Evolutionary conservation across 2,888 invertebrate genomes (phyloP).

Genomic region (Agrochola litura): DNA sequence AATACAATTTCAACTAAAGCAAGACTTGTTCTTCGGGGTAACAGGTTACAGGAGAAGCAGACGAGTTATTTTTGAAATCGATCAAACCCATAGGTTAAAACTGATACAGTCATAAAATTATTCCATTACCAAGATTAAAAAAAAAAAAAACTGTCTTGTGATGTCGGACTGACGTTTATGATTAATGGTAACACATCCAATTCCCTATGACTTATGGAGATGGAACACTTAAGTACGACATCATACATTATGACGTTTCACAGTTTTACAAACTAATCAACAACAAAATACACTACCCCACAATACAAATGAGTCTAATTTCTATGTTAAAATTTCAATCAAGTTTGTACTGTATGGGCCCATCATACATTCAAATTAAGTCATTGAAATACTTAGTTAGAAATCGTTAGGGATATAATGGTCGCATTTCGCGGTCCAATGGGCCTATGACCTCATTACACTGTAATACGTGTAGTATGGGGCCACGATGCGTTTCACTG

Average conservation of each 20-base stretch:
- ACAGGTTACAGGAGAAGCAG: background rate
- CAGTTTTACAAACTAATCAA: conserved; percentile 48
- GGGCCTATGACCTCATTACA: conserved; percentile 74
- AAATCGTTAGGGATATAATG: conserved; percentile 67
- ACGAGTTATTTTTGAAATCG: too few relatives aligned
- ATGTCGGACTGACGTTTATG: conserved; percentile 28
- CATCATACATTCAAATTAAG: conserved; percentile 75
- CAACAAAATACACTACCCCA: conserved; percentile 20
- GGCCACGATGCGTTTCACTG: conserved; percentile 74
- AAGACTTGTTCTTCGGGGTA: background rate
- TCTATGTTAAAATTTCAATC: conserved; percentile 64
- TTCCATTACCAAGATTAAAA: background rate
- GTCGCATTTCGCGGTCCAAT: conserved; percentile 79
- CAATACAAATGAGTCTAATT: conserved; percentile 52
- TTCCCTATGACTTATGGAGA: conserved; percentile 8
- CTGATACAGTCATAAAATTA: too few relatives aligned
- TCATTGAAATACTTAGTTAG: conserved; percentile 73
- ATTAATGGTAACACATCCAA: conserved; percentile 44
- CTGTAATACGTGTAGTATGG: conserved; percentile 66
- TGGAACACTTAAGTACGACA: background rate
- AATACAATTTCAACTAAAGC: background rate
- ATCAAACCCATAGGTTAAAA: too few relatives aligned
- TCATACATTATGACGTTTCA: conserved; percentile 28
- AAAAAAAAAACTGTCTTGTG: conserved; percentile 6
- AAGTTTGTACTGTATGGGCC: conserved; percentile 31